Base-by-base conservation (phyloP, 1,140 invertebrate species). In the Ceratina calcarata region DNA sequence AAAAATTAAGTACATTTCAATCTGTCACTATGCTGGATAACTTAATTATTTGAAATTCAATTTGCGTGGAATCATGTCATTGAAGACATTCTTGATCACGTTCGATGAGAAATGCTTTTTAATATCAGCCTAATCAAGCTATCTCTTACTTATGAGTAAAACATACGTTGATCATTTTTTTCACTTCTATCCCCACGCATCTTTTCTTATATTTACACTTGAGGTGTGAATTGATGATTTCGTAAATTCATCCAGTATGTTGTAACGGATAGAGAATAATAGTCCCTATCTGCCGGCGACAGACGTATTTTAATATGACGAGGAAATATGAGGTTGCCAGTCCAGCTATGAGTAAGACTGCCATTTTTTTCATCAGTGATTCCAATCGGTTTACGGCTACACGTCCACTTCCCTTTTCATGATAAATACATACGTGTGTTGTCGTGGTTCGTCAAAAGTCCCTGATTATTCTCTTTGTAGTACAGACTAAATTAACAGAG, bases 271-370 rank as follows among this genome's bases (percentile, higher is more conserved):
- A 69, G 53, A 55, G 79, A 81, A 81, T 81, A 81, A 81, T 81
- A 64, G 79, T 70, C 66, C 51, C 51, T 81, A 81, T 81, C 73
- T 81, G 73, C 57, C 73, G 73, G 65, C 66, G 69, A 32, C 66
- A 73, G 53, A 22, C 45, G 73, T 81, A 69, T 73, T 70, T 81
- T 77, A 81, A 81, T 81, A 81, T 81, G 79, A 81, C 79, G 79
- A 81, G 73, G 76, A 81, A 81, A 81, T 81, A 81, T 81, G 77
- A 81, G 79, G 73, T 64, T 81, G 79, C 73, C 51, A 60, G 72
- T 61, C 78, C 70, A 65, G 79, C 76, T 81, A 81, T 64, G 79
- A 64, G 65, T 71, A 61, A 64, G 49, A 45, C 60, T n/a, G n/a
- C n/a, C 20, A 1, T 1, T 65, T 78, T 76, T 77, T 77, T 10